Conservation (phyloP, 2,113 vertebrate genomes). For the Otus sunia region DNA sequence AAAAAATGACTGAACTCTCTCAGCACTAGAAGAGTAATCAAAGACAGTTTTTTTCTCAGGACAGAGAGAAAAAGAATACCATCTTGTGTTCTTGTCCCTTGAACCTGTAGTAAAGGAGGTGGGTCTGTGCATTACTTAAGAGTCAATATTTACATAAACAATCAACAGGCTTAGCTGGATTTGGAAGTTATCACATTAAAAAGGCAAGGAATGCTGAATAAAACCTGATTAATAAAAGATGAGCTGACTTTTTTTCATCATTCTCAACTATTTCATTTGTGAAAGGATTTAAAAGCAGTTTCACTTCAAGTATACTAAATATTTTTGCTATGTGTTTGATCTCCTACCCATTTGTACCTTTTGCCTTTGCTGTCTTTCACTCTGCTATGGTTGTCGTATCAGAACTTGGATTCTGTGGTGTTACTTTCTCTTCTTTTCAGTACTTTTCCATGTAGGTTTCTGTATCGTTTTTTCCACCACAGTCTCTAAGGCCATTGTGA, state of each 20-base stretch:
- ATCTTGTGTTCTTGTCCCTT: neutral
- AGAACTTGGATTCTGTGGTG: neutral
- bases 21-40: neutral
- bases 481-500: neutral
- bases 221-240: constrained; percentile 41
- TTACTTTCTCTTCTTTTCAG: neutral
- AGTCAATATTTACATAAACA: neutral
- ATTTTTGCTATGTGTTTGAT: neutral
- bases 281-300: neutral
- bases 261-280: neutral
- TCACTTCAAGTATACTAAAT: neutral
- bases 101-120: neutral
- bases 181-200: neutral
- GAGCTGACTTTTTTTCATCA: neutral
- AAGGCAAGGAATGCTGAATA: neutral
- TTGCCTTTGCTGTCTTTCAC: neutral
- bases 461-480: neutral
- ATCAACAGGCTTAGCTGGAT: neutral
- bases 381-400: neutral
- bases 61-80: neutral
- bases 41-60: neutral
- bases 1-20: neutral
- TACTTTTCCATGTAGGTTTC: neutral
- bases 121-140: neutral
- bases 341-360: neutral